phyloP scores from a whole-genome alignment of 1,140 invertebrate species.

The Trichogramma pretiosum region DNA sequence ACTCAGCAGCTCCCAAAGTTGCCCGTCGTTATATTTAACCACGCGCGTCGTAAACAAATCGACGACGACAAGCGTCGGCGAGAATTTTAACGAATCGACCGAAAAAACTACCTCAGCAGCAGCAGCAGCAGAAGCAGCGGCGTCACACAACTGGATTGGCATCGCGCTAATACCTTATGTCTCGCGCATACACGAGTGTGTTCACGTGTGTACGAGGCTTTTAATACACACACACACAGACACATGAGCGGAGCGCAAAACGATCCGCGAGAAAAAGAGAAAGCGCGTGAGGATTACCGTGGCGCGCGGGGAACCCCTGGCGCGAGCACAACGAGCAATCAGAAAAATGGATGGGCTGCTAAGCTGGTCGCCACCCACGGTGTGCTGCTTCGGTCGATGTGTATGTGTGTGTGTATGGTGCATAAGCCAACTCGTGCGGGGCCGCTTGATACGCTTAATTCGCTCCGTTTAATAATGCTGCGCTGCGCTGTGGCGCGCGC shows the following conservation, averaged over 20 bases:
- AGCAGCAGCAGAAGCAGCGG: neutral
- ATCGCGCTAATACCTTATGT: too few relatives aligned
- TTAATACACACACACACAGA: too few relatives aligned
- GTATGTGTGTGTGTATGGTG: too few relatives aligned
- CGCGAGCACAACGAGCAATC: constrained; percentile 44
- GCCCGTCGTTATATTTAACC: too few relatives aligned
- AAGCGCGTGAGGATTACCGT: constrained; percentile 2
- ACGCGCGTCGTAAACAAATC: neutral
- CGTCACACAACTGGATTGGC: too few relatives aligned
- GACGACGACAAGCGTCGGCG: neutral
- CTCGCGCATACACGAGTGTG: too few relatives aligned
- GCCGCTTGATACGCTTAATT: constrained; percentile 31
- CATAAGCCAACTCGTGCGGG: too few relatives aligned
- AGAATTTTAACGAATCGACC: constrained; percentile 15
- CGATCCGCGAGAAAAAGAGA: constrained; percentile 11
- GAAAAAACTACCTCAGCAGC: neutral
- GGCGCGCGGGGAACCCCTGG: constrained; percentile 32
- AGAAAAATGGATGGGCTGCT: constrained; percentile 48
- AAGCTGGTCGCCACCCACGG: constrained; percentile 43
- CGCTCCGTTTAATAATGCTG: constrained; percentile 23
- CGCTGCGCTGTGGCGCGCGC: neutral
- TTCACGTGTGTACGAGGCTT: too few relatives aligned
- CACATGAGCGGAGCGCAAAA: too few relatives aligned
- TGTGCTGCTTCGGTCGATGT: too few relatives aligned
- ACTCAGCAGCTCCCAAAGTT: too few relatives aligned